phyloP scores from a whole-genome alignment of 2,888 invertebrate genomes.

The Melieria picta region DNA sequence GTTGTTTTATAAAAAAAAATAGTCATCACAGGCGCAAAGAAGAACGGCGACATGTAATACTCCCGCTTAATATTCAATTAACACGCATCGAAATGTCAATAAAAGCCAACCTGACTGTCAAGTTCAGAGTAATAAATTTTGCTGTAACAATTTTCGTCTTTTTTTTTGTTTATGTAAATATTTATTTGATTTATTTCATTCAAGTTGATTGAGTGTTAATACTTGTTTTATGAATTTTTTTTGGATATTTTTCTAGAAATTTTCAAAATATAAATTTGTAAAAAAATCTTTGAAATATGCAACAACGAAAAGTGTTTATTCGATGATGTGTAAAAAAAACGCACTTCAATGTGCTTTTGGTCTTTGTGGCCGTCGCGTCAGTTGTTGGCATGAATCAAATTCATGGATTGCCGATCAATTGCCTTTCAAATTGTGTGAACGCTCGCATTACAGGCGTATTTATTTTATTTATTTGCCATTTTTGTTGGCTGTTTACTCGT shows the following conservation, averaged over 20 bases:
- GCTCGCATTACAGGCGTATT: conserved; percentile 16
- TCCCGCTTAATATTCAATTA: conserved; percentile 29
- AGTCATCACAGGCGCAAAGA: conserved; percentile 1
- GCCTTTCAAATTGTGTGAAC: conserved; percentile 28
- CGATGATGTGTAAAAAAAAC: not conserved
- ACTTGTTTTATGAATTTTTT: not conserved
- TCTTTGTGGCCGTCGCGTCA: not conserved
- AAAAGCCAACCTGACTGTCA: conserved; percentile 45
- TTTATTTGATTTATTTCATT: not conserved
- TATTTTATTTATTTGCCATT: not conserved
- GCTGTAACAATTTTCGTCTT: not conserved
- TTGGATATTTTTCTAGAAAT: not conserved
- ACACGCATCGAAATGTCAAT: conserved; percentile 13
- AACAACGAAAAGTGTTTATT: not conserved
- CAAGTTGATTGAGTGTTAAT: not conserved
- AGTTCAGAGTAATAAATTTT: conserved; percentile 60
- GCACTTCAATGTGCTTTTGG: not conserved
- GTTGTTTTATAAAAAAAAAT: not conserved
- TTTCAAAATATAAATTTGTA: not conserved
- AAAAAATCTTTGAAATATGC: not conserved
- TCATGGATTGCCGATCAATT: conserved; percentile 23
- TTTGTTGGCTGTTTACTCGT: not conserved
- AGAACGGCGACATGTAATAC: not conserved
- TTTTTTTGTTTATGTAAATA: not conserved
- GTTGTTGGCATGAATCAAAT: not conserved